Base-by-base conservation (phyloP, 2,113 vertebrate species). In the Addax nasomaculatus region DNA sequence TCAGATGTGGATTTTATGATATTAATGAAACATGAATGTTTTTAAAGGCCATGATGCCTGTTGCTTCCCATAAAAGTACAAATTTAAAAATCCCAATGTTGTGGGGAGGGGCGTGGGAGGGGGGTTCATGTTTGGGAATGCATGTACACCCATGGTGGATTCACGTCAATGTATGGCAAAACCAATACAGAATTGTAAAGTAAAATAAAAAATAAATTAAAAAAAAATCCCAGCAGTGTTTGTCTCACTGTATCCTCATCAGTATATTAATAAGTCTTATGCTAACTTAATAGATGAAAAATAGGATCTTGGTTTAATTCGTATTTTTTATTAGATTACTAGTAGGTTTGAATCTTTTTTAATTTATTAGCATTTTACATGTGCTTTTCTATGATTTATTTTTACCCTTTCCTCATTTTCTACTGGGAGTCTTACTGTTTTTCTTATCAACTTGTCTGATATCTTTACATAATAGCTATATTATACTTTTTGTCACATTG, bases 351-450 rank as follows among this genome's bases (percentile, higher is more conserved):
- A 89, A 79, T 8, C 21, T 79, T 92, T 95, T 85, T 21, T 0
- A 27, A 58, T 88, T 92, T 84, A 36, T 85, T 95, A 89, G n/a
- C 17, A 70, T 97, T 85, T 93, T 70, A n/a, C 36, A 80, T 95
- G 67, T 93, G 62, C 25, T 95, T 92, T 93, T 80, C 79, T 93
- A 51, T 94, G n/a, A n/a, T 13, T 73, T 36, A 29, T 33, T 94
- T 89, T 84, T 79, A 62, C 84, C 7, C 57, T 93, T 85, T 85
- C 25, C 76, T 45, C 55, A 88, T 85, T 79, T 93, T 90, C 53
- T 88, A 36, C 53, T 85, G 49, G 25, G 45, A 47, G 25, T 16
- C 30, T 79, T 80, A 93, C 3, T 86, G 10, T 80, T 85, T 95
- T 49, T 92, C 55, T 80, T 90, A 95, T 36, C 67, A 93, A 51